Evolutionary conservation across 2,888 invertebrate genomes (phyloP), one percentile per base, ranked within the genome.

Genomic region (Ellobium chinense): DNA sequence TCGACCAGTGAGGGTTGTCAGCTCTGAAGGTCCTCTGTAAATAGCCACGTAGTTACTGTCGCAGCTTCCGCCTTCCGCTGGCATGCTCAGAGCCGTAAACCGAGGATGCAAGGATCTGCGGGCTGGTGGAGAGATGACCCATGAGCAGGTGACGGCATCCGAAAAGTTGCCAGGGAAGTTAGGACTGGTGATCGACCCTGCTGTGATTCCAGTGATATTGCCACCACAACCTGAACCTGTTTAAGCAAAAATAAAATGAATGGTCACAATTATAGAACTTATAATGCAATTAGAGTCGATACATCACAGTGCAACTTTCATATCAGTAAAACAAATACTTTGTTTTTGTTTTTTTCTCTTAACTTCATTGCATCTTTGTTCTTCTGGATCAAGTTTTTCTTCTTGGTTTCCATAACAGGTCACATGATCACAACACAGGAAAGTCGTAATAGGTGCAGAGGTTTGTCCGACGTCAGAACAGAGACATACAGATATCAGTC

Each of bases 131-230:
- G 87, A 90, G 69, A 98, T 94, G 73, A 93, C 93, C 98, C 98
- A 98, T 81, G 94, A 94, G 90, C 98, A 98, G 88, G 97, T 96
- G 83, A 95, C 92, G 90, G 96, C 95, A 0, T 95, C 94, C 0
- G 97, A 97, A 93, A 97, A 98, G 82, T 94, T 95, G 29, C 96
- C 96, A 0, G 98, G 98, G 75, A 96, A 92, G 75, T 97, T 97
- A 0, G 98, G 98, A 1, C 97, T 97, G 68, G 95, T 95, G 24
- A 98, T 94, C 0, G 95, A 95, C 1, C 98, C 98, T 89, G 96
- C 95, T 1, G 94, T 93, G 0, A 93, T 92, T 1, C 60, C 31
- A 0, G 94, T 94, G 7, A 93, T 86, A 72, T 95, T 93, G 0
- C 96, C 90, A 3, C 94, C 93, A 14, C 96, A 96, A 1, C 96